Evolutionary conservation across 2,888 invertebrate genomes (phyloP).

Genomic region (Melanchra persicariae): DNA sequence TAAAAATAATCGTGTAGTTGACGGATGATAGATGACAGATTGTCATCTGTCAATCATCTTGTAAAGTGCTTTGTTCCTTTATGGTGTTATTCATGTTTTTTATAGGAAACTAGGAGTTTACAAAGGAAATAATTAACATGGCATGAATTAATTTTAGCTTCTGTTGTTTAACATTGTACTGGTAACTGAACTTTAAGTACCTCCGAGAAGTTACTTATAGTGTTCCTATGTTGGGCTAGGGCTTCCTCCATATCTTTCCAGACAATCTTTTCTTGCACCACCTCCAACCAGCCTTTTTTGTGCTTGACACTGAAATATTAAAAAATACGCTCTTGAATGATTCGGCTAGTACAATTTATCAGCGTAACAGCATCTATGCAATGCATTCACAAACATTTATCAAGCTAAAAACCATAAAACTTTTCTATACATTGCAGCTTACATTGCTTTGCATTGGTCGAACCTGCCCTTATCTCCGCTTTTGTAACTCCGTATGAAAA

Average conservation of each 20-base stretch:
- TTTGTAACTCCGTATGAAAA: background rate
- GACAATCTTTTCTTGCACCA: too few relatives aligned
- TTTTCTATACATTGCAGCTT: background rate
- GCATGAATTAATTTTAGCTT: background rate
- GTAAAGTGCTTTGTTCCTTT: slow-evolving; percentile 22
- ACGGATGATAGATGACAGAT: slow-evolving; percentile 15
- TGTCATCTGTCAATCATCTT: slow-evolving; percentile 36
- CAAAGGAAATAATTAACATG: slow-evolving; percentile 32
- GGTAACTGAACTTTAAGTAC: too few relatives aligned
- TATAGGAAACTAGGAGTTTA: slow-evolving; percentile 4
- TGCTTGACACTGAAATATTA: too few relatives aligned
- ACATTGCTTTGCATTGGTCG: background rate
- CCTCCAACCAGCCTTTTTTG: too few relatives aligned
- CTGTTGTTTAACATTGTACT: background rate
- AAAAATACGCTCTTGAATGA: too few relatives aligned
- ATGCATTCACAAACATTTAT: background rate
- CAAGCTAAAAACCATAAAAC: background rate
- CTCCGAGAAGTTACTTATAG: too few relatives aligned
- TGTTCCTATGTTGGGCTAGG: too few relatives aligned
- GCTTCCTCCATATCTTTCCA: too few relatives aligned
- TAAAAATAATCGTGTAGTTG: background rate
- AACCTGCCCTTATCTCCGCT: slow-evolving; percentile 1
- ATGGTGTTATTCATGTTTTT: slow-evolving; percentile 20
- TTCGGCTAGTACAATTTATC: background rate
- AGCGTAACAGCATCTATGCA: background rate